Percentiles rank a stretch among this genome's conserved stretches.
These are phyloP conservation scores for Cantharis flavilabris DNA, from an alignment of 2,888 invertebrate genomes.

Conservation along the genomic window DNA sequence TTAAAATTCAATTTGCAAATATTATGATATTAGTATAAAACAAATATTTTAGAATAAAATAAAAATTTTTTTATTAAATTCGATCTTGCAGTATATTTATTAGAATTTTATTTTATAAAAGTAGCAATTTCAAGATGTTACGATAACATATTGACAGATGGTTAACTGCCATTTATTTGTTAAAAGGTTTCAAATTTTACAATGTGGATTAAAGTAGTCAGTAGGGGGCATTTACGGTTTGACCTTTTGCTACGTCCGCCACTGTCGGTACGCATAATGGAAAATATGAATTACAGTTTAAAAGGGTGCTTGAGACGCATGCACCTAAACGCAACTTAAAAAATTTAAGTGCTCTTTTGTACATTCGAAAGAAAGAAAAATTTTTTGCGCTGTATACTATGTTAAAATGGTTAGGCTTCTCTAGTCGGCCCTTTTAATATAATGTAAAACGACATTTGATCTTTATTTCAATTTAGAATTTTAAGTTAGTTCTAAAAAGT, in stretches of 20 bases:
- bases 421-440: not conserved
- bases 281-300: not conserved
- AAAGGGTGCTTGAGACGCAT: not conserved
- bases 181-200: not conserved
- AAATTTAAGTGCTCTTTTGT: not conserved
- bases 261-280: not conserved
- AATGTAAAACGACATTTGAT: not conserved
- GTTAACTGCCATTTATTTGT: not conserved
- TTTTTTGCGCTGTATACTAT: not conserved
- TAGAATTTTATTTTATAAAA: too few species aligned
- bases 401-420: not conserved
- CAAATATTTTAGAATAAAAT: too few species aligned
- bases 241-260: not conserved
- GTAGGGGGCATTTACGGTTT: not conserved
- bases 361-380: not conserved
- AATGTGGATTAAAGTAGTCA: not conserved
- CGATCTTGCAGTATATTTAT: too few species aligned
- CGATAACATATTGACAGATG: not conserved
- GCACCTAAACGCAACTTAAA: not conserved
- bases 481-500: not conserved
- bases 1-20: not conserved
- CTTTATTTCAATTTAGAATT: not conserved
- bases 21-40: too few species aligned
- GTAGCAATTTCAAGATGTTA: too few species aligned
- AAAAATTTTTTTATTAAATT: too few species aligned